phyloP scores from a whole-genome alignment of 1,140 invertebrate genomes.

The Heterodera schachtii region DNA sequence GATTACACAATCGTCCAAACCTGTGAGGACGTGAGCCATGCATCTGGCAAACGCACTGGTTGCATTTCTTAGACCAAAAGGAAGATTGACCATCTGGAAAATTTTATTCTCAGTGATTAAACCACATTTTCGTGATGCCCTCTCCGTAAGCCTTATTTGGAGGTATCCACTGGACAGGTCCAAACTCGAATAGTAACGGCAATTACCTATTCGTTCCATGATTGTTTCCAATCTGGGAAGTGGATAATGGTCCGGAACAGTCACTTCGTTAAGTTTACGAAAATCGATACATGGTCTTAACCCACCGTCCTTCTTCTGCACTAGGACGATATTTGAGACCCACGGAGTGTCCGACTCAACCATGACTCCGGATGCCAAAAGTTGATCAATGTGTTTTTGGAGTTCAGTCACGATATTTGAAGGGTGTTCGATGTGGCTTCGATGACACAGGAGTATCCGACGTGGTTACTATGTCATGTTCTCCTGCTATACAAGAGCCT shows the following conservation, averaged over 20 bases:
- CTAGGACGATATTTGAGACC: no score
- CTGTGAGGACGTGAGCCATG: conserved; percentile 9
- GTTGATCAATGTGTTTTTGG: conserved; percentile 14
- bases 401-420: conserved; percentile 19
- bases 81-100: conserved; percentile 4
- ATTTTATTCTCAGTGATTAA: not conserved
- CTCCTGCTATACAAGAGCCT: no score
- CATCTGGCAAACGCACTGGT: no score
- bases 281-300: conserved; percentile 6
- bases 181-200: not conserved
- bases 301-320: conserved; percentile 12
- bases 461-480: no score
- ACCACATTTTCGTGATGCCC: not conserved
- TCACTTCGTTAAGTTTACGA: conserved; percentile 14
- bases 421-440: not conserved
- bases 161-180: conserved; percentile 8
- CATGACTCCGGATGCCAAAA: no score
- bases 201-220: conserved; percentile 9
- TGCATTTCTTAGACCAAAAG: conserved; percentile 8
- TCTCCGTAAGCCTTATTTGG: not conserved
- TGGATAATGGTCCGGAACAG: not conserved
- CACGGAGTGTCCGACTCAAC: no score
- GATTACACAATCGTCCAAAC: not conserved
- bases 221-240: not conserved
- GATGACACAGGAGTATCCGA: not conserved